phyloP scores from a whole-genome alignment of 2,797 vertebrate species.

The Eulemur mongoz region DNA sequence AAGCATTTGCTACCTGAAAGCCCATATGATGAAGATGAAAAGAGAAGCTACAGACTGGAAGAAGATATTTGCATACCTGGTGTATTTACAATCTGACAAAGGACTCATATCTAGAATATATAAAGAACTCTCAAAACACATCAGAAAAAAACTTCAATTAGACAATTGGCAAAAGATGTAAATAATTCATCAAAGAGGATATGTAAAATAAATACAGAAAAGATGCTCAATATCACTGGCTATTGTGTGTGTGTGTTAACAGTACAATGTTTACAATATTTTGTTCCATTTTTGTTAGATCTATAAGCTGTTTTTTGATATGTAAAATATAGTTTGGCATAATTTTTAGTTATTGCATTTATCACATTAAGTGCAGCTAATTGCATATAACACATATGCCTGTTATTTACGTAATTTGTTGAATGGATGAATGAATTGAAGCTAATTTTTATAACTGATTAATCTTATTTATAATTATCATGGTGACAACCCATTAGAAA shows the following conservation, averaged over 20 bases:
- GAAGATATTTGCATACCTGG: not conserved
- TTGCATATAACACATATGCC: slow-evolving; percentile 35
- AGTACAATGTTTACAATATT: slow-evolving; percentile 50
- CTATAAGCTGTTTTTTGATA: slow-evolving; percentile 48
- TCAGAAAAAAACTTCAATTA: not conserved
- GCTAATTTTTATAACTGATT: not conserved
- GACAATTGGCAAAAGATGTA: not conserved
- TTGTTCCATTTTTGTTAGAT: slow-evolving; percentile 56
- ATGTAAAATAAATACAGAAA: not conserved
- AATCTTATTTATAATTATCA: slow-evolving; percentile 18
- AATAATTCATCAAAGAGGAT: not conserved
- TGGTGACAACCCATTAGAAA: not conserved
- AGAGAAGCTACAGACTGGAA: not conserved
- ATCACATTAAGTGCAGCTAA: slow-evolving; percentile 62
- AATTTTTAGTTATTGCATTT: slow-evolving; percentile 76
- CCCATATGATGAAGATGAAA: not conserved
- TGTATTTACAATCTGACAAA: not conserved
- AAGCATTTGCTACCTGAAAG: not conserved
- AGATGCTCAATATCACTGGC: not conserved
- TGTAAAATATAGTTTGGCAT: slow-evolving; percentile 2
- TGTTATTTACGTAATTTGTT: slow-evolving; percentile 45
- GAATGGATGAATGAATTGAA: slow-evolving; percentile 33
- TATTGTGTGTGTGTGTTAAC: not conserved
- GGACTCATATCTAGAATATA: not conserved
- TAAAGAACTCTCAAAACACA: not conserved